These are phyloP conservation scores for Himantopus leucocephalus DNA, from an alignment of 2,113 vertebrate species.

Conservation along the genomic window DNA sequence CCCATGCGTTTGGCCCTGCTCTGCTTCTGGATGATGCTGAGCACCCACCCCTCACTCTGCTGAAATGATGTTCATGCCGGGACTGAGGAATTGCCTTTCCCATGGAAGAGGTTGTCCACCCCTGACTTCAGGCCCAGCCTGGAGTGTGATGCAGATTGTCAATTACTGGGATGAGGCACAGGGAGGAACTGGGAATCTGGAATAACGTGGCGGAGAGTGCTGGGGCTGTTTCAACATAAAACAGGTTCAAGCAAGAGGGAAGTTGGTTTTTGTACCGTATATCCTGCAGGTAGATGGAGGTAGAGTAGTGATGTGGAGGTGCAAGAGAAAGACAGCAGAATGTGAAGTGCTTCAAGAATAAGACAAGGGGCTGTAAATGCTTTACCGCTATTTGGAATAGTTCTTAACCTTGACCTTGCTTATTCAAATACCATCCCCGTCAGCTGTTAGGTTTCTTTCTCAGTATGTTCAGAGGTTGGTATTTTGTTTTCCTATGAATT, in stretches of 20 bases:
- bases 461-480: neutral
- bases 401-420: neutral
- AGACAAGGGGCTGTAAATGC: neutral
- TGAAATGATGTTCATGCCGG: fast-evolving
- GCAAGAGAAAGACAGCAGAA: no score
- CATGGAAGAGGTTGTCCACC: neutral
- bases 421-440: neutral
- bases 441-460: neutral
- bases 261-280: neutral
- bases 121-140: neutral
- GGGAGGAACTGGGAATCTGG: neutral
- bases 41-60: neutral
- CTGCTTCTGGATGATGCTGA: neutral
- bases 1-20: neutral
- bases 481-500: neutral
- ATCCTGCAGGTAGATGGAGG: neutral
- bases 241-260: neutral
- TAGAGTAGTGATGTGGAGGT: neutral
- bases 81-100: neutral
- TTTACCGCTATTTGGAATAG: neutral
- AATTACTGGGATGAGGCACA: fast-evolving
- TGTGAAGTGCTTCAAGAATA: neutral
- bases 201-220: neutral
- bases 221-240: neutral
- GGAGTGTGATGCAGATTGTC: neutral